Conservation (phyloP, 1,140 invertebrate species). For the Coenobita brevimanus region DNA sequence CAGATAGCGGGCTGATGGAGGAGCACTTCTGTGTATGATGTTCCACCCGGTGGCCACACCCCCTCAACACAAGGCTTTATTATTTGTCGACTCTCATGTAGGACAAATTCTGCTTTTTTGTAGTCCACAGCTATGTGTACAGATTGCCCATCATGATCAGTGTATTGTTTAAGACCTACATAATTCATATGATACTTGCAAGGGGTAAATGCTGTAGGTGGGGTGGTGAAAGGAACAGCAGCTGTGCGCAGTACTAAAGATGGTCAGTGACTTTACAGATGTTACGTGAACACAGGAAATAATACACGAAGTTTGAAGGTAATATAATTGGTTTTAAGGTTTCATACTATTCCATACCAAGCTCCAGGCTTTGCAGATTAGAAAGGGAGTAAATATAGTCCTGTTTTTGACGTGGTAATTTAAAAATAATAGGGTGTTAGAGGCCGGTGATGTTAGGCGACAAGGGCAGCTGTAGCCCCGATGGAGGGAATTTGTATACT, state of each 20-base stretch:
- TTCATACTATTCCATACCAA: not conserved
- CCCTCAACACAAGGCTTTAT: not conserved
- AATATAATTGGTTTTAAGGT: not conserved
- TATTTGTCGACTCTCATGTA: not conserved
- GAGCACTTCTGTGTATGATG: constrained; percentile 38
- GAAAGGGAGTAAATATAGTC: not conserved
- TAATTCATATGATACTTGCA: not conserved
- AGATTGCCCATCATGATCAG: no score
- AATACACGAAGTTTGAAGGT: constrained; percentile 53
- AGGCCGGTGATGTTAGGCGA: constrained; percentile 53
- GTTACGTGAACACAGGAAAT: constrained; percentile 50
- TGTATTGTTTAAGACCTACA: not conserved
- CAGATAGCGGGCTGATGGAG: not conserved
- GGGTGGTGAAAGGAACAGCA: constrained; percentile 52
- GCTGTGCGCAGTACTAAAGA: constrained; percentile 63
- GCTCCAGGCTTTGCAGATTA: constrained; percentile 3
- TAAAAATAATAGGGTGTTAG: constrained; percentile 3
- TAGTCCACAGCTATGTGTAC: no score
- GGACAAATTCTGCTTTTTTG: no score
- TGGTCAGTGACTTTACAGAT: constrained; percentile 64
- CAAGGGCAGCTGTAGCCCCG: constrained; percentile 15
- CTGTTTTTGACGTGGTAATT: not conserved
- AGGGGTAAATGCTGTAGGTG: not conserved
- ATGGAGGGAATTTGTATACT: not conserved
- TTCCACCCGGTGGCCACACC: not conserved